phyloP scores from a whole-genome alignment of 2,888 invertebrate genomes.

The Agrotis segetum region DNA sequence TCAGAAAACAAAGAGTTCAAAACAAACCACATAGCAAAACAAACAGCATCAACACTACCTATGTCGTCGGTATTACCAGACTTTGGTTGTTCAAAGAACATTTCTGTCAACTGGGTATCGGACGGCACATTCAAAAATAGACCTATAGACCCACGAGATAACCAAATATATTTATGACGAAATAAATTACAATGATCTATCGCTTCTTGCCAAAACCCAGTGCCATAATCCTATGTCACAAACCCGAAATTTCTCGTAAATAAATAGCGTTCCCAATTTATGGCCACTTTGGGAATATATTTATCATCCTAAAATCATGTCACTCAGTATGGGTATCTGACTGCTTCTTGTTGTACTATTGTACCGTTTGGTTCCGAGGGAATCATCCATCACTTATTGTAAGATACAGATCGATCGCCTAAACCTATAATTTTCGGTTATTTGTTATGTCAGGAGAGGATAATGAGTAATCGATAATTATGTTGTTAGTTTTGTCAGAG shows the following conservation, averaged over 20 bases:
- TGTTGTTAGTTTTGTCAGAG: too few species aligned
- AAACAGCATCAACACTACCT: too few species aligned
- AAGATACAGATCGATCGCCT: conserved; percentile 49
- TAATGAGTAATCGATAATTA: not conserved
- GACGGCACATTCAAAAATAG: not conserved
- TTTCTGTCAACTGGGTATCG: not conserved
- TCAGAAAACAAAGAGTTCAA: conserved; percentile 18
- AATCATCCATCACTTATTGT: conserved; percentile 58
- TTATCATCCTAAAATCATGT: conserved; percentile 54
- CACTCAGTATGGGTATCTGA: conserved; percentile 42
- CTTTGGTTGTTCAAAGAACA: too few species aligned
- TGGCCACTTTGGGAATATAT: conserved; percentile 44
- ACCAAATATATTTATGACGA: conserved; percentile 16
- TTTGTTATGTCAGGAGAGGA: not conserved
- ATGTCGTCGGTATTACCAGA: not conserved
- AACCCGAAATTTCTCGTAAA: conserved; percentile 32
- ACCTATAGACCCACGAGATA: not conserved
- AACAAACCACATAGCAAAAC: too few species aligned
- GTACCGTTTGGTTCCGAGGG: conserved; percentile 26
- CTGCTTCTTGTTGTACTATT: conserved; percentile 30
- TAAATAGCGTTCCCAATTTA: conserved; percentile 36
- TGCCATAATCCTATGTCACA: not conserved
- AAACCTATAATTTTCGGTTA: conserved; percentile 22
- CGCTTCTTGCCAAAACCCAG: not conserved
- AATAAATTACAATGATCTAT: conserved; percentile 38